Evolutionary conservation across 2,113 vertebrate genomes (phyloP).

Genomic region (Rhea americana): DNA sequence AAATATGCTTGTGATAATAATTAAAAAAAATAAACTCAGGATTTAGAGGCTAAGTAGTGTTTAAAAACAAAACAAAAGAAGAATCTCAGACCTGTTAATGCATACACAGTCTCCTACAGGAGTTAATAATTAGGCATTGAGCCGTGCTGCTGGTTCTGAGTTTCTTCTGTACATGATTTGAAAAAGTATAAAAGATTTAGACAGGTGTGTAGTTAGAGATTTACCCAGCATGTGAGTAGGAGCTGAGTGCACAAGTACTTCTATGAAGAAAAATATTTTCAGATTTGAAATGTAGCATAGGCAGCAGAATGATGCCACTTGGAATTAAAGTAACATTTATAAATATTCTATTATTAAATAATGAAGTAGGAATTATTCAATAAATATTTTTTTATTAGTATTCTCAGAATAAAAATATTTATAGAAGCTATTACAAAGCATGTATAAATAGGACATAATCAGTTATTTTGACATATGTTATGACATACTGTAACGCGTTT

Average conservation of each 20-base stretch:
- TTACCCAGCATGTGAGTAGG: not conserved
- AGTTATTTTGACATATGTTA: not conserved
- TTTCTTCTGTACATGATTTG: not conserved
- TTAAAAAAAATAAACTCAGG: not conserved
- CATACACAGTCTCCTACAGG: not conserved
- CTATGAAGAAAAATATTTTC: not conserved
- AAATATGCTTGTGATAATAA: not conserved
- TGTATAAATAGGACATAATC: not conserved
- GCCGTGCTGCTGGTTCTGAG: not conserved
- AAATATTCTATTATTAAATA: not conserved
- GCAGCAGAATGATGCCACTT: not conserved
- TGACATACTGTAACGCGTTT: not conserved
- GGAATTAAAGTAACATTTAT: not conserved
- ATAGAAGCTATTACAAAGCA: not conserved
- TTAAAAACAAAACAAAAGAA: not conserved
- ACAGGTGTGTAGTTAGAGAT: not conserved
- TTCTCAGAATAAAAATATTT: not conserved
- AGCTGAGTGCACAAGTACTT: not conserved
- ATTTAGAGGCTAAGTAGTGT: not conserved
- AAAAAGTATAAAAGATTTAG: not conserved
- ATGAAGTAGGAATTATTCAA: not conserved
- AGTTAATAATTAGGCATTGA: conserved; percentile 4
- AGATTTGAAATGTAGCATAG: not conserved
- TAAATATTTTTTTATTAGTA: not conserved
- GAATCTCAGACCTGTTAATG: not conserved